Evolutionary conservation across 2,797 vertebrate species (phyloP).

Genomic region (Enteromius fasciolatus): DNA sequence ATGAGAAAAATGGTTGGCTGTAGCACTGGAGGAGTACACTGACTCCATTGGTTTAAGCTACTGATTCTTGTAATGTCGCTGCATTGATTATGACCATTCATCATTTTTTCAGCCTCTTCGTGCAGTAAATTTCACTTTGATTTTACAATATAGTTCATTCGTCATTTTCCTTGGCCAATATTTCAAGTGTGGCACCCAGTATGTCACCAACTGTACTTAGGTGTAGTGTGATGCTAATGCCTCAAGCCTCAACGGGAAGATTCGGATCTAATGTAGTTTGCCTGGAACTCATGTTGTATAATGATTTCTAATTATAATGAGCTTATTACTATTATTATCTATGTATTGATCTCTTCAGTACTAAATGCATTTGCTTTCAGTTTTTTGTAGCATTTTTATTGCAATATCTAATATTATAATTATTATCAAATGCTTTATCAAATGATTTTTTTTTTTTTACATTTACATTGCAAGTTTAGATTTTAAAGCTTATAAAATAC

Average conservation of each 20-base stretch:
- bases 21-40: conserved; percentile 24
- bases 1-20: conserved; percentile 45
- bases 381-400: background rate
- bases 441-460: too few species aligned
- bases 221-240: background rate
- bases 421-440: background rate
- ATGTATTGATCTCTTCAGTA: background rate
- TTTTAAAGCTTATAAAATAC: background rate
- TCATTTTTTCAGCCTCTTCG: conserved; percentile 36
- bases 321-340: background rate
- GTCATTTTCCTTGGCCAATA: conserved; percentile 11
- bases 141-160: conserved; percentile 25
- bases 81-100: conserved; percentile 53
- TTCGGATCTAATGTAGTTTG: background rate
- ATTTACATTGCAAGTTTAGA: background rate
- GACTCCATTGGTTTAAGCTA: conserved; percentile 54
- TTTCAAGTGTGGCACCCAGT: conserved; percentile 2
- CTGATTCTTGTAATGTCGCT: conserved; percentile 39
- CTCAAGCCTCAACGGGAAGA: background rate
- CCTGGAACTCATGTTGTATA: background rate
- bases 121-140: conserved; percentile 37
- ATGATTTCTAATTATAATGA: background rate
- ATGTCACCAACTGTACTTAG: conserved; percentile 7
- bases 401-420: conserved; percentile 1
- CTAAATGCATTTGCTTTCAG: background rate